A percentile compares a stretch with the other conserved stretches of the same genome.
Conservation (phyloP, 2,113 vertebrate genomes). For the Lasiurus cinereus region DNA sequence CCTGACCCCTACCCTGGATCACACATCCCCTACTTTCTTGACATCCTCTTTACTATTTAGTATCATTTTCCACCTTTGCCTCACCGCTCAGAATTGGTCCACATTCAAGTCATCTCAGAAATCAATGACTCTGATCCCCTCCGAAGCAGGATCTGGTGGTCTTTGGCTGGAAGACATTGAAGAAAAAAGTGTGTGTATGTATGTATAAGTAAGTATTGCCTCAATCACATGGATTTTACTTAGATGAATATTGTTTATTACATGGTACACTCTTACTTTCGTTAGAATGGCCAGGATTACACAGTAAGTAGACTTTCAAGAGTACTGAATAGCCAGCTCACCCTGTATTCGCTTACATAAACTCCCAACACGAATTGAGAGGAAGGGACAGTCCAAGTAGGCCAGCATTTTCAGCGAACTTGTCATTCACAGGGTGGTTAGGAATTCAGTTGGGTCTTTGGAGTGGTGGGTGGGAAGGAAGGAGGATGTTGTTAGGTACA, state of each 20-base stretch:
- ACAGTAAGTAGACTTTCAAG: background rate
- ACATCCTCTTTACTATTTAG: background rate
- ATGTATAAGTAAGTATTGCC: too few species aligned
- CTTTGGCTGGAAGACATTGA: background rate
- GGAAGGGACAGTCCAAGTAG: background rate
- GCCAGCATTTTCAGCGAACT: background rate
- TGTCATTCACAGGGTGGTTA: background rate
- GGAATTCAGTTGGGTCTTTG: background rate
- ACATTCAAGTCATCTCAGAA: background rate
- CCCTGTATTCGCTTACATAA: background rate
- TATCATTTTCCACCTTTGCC: background rate
- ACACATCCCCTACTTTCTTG: background rate
- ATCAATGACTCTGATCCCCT: background rate
- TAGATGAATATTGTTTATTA: background rate
- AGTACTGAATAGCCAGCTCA: background rate
- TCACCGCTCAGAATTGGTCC: background rate
- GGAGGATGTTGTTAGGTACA: background rate
- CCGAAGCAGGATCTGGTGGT: background rate
- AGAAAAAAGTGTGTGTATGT: background rate
- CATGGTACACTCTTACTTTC: background rate
- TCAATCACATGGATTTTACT: too few species aligned
- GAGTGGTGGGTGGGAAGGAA: background rate
- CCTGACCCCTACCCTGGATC: background rate
- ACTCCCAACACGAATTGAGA: background rate
- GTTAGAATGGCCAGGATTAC: background rate